A percentile compares a stretch with the other conserved stretches of the same genome.
phyloP scores from a whole-genome alignment of 1,140 invertebrate species.

The Zaprionus ghesquierei region DNA sequence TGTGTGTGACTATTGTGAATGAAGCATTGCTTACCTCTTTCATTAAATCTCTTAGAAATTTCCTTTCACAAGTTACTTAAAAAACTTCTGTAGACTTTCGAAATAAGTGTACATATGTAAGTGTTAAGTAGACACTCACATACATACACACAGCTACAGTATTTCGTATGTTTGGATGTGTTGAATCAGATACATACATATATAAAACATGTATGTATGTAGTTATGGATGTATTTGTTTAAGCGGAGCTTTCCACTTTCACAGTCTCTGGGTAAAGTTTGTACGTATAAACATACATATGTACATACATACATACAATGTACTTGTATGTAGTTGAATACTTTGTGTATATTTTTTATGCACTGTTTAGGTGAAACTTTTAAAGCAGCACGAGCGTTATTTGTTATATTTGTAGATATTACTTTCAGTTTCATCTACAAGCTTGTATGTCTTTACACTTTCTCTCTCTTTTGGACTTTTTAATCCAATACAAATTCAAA shows the following conservation, averaged over 20 bases:
- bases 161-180: not conserved
- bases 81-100: constrained; percentile 44
- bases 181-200: constrained; percentile 11
- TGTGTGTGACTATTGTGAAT: no score
- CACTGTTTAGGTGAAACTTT: not conserved
- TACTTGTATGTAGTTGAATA: not conserved
- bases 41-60: constrained; percentile 61
- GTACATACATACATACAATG: constrained; percentile 1
- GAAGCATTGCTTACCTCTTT: constrained; percentile 71
- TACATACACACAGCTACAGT: constrained; percentile 17
- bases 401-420: constrained; percentile 23
- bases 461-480: not conserved
- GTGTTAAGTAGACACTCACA: not conserved
- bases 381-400: not conserved
- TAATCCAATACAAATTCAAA: no score
- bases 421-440: constrained; percentile 63
- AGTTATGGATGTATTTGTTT: constrained; percentile 4
- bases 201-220: not conserved
- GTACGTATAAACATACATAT: constrained; percentile 19
- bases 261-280: constrained; percentile 45
- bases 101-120: constrained; percentile 24
- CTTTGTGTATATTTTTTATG: not conserved
- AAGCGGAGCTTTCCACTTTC: constrained; percentile 48
- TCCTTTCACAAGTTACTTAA: constrained; percentile 53
- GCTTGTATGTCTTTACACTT: constrained; percentile 43